Evolutionary conservation across 2,797 vertebrate genomes (phyloP), one percentile per base, ranked within the genome.

Genomic region (Apogon talboti): DNA sequence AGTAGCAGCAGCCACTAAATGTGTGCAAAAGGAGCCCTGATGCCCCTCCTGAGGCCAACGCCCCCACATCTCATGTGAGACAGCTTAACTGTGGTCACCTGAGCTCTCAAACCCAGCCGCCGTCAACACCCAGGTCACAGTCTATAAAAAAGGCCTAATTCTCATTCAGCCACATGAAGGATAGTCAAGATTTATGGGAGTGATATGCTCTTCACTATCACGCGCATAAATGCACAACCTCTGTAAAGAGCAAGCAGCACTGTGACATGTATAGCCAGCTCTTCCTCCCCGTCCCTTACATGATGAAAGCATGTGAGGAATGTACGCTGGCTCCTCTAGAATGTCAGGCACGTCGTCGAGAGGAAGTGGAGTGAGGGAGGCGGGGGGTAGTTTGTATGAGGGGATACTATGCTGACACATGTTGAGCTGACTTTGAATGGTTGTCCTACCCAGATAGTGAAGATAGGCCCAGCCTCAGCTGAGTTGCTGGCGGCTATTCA

Each of bases 71-170:
- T 85, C 89, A 89, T 88, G 92, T 92, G 91, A 93, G 80, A 72
- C 50, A 51, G 89, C 91, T 94, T 93, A 90, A 82, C 80, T 54
- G 45, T 30, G 74, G 81, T 93, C 90, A 93, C 87, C 85, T 91
- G 82, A 92, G 75, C 57, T 42, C 58, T 62, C 52, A 52, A 52
- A 79, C 18, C 58, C 33, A 30, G 14, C 71, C 53, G 15, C 45
- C 28, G 19, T 64, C 78, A 65, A 35, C 66, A 67, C 62, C 44
- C 64, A 50, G 73, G 47, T 63, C 56, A 43, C 33, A 51, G 49
- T 41, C 50, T 66, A n/a, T n/a, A n/a, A 48, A 68, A 41, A 69
- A 62, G 68, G 52, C 58, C 76, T 61, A 41, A 74, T 74, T 87
- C 76, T 71, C 47, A 48, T 64, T 69, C 54, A 63, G 71, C 56